These are phyloP conservation scores for Thomomys bottae DNA, from an alignment of 2,113 vertebrate genomes.

Conservation along the genomic window DNA sequence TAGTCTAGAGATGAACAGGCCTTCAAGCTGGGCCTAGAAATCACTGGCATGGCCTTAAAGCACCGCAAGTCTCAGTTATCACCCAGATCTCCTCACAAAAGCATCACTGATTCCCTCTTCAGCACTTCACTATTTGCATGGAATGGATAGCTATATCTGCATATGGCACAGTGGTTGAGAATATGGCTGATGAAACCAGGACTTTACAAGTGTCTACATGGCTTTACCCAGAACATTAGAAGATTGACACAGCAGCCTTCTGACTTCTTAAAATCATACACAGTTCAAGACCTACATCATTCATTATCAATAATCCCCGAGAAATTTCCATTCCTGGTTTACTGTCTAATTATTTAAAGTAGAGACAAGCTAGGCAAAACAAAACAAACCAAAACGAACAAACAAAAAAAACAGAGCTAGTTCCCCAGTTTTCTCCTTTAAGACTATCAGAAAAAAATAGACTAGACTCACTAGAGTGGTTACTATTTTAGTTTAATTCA, in stretches of 20 bases:
- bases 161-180: background rate
- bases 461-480: background rate
- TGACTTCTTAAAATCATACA: background rate
- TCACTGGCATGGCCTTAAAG: background rate
- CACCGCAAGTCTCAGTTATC: background rate
- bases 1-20: background rate
- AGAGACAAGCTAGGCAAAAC: background rate
- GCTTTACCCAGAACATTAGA: background rate
- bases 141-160: background rate
- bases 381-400: too few relatives aligned
- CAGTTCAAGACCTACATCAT: background rate
- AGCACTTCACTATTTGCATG: background rate
- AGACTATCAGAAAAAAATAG: background rate
- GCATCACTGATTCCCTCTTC: background rate
- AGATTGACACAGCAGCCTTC: background rate
- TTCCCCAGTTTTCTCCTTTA: background rate
- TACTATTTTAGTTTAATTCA: background rate
- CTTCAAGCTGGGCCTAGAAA: background rate
- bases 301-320: background rate
- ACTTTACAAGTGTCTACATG: background rate
- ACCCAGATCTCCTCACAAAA: background rate
- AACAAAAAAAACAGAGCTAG: background rate
- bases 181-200: background rate
- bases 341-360: background rate
- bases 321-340: background rate